Percentiles rank a stretch among this genome's conserved stretches.
These are phyloP conservation scores for Halesus radiatus DNA, from an alignment of 1,140 invertebrate species.

Conservation along the genomic window DNA sequence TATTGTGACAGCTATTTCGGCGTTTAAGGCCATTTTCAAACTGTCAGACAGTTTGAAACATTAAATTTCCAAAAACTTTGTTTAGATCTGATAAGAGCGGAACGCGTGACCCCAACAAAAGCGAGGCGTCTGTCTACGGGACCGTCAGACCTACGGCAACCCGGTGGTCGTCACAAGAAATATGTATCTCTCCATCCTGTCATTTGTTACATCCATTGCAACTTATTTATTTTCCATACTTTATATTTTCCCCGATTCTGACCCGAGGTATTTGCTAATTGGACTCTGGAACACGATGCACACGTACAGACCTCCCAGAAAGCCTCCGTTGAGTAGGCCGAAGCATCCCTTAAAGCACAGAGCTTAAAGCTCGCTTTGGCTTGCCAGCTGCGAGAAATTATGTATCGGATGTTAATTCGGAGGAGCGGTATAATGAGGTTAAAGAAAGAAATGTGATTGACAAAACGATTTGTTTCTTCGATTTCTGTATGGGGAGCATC, in stretches of 20 bases:
- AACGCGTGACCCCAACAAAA: no score
- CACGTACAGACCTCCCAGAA: constrained; percentile 37
- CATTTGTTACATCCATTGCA: not conserved
- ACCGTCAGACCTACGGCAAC: no score
- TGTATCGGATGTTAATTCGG: constrained; percentile 34
- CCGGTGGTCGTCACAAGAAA: no score
- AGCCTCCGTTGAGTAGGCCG: not conserved
- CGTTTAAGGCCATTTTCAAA: no score
- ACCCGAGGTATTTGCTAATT: constrained; percentile 38
- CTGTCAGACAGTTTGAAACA: no score
- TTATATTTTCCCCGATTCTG: constrained; percentile 35
- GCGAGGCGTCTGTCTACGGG: no score
- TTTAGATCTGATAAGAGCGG: no score
- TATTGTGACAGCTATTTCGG: no score
- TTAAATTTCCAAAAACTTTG: no score
- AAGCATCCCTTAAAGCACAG: not conserved
- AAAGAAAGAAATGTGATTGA: constrained; percentile 35
- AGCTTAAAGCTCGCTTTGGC: not conserved
- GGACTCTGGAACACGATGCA: constrained; percentile 30
- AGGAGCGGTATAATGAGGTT: constrained; percentile 34
- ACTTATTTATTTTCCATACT: not conserved
- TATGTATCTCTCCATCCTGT: not conserved
- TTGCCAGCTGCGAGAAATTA: not conserved
- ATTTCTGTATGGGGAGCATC: constrained; percentile 21
- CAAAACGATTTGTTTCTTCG: constrained; percentile 42